Evolutionary conservation across 2,888 invertebrate genomes (phyloP), one percentile per base, ranked within the genome.

Genomic region (Dryobotodes eremita): DNA sequence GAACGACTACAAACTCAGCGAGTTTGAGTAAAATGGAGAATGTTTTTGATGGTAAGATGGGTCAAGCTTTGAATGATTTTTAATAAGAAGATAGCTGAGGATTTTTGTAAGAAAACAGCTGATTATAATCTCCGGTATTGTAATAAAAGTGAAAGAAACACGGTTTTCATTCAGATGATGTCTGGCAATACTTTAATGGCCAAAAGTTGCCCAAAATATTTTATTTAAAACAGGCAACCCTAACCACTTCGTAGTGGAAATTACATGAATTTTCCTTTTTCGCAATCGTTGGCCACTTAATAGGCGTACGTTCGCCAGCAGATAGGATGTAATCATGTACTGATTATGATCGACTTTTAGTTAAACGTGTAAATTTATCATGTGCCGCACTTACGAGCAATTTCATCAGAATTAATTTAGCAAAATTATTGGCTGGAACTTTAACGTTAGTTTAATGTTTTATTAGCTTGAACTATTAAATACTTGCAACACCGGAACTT

Each of bases 201-300:
- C 46, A 10, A 46, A 46, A 46, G 46, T 46, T 10, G 46, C 1
- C 6, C 10, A 46, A 46, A 46, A 46, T 10, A 46, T 46, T 46
- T 46, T 10, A 46, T 46, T 46, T 46, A 6, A 46, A 46, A 46
- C 31, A 6, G 55, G 5, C 73, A 89, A 65, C 89, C 89, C 89
- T 89, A 79, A 65, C 46, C 17, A 75, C 76, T 82, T 79, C 69
- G 83, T 79, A 76, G 86, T 91, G 91, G 90, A 90, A 89, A 91
- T 91, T 91, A 91, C 89, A 90, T 89, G 89, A 89, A 90, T 90
- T 92, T 91, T 91, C 90, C 92, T 91, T 91, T 92, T 92, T 92
- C 91, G 92, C 89, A 92, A 92, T 88, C 81, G 70, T 84, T 83
- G 64, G 79, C 82, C 79, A 85, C 73, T 86, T 90, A 90, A 89